A percentile compares a stretch with the other conserved stretches of the same genome.
Evolutionary conservation across 2,797 vertebrate species (phyloP).

Genomic region (Siniperca obscura): DNA sequence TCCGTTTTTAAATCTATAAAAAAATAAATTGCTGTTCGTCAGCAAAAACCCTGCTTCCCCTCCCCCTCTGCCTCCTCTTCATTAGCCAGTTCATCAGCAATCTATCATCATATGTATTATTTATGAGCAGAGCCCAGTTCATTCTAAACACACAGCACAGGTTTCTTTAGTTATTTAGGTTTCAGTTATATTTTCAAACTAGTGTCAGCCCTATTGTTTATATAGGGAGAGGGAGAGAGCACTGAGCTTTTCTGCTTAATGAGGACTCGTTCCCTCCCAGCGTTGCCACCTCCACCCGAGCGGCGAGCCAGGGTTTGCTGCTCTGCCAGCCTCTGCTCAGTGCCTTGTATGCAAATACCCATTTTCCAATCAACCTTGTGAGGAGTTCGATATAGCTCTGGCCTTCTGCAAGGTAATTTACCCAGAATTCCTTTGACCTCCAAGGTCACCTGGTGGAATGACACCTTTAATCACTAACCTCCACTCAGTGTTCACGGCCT

Average conservation of each 20-base stretch:
- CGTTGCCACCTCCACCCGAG: slow-evolving; percentile 30
- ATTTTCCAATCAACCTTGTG: slow-evolving; percentile 78
- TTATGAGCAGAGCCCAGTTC: slow-evolving; percentile 71
- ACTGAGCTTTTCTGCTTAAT: slow-evolving; percentile 53
- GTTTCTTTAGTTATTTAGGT: slow-evolving; percentile 68
- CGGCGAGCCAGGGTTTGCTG: slow-evolving; percentile 32
- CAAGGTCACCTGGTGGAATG: slow-evolving; percentile 66
- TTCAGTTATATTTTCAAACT: slow-evolving; percentile 49
- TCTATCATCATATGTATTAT: slow-evolving; percentile 81
- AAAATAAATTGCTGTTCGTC: slow-evolving; percentile 71
- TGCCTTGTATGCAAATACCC: slow-evolving; percentile 73
- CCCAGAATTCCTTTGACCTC: slow-evolving; percentile 73
- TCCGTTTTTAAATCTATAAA: slow-evolving; percentile 75
- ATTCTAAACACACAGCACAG: slow-evolving; percentile 61
- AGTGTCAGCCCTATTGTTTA: slow-evolving; percentile 56
- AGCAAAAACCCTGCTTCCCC: slow-evolving; percentile 59
- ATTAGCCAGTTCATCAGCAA: slow-evolving; percentile 85
- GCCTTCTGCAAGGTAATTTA: slow-evolving; percentile 74
- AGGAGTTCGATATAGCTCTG: slow-evolving; percentile 61
- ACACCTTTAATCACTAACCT: slow-evolving; percentile 79
- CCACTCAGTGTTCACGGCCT: slow-evolving; percentile 41
- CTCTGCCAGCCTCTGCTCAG: slow-evolving; percentile 48
- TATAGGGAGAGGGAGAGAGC: slow-evolving; percentile 17
- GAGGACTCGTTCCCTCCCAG: slow-evolving; percentile 45
- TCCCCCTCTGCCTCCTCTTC: slow-evolving; percentile 64